These are phyloP conservation scores for Archaeoteleia sp. DNA, from an alignment of 2,888 invertebrate genomes.

Conservation along the genomic window DNA sequence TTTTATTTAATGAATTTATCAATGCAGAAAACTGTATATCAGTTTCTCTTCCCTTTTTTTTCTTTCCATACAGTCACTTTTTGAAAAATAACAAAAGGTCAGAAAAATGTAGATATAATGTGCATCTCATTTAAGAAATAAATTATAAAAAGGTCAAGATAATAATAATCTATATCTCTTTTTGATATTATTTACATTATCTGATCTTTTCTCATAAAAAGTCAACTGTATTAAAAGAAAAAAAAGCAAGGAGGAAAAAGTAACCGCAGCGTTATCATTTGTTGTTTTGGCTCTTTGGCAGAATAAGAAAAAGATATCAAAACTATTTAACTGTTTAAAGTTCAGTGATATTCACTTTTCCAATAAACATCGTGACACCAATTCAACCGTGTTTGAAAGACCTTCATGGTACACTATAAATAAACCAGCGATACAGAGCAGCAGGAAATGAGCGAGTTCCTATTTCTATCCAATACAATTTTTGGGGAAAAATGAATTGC, in stretches of 20 bases:
- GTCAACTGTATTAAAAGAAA: background rate
- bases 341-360: constrained; percentile 64
- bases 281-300: constrained; percentile 7
- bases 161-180: too few relatives aligned
- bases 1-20: too few relatives aligned
- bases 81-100: too few relatives aligned
- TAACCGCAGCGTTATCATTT: background rate
- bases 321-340: constrained; percentile 12
- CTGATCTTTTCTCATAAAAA: too few relatives aligned
- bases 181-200: too few relatives aligned
- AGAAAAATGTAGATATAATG: too few relatives aligned
- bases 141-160: too few relatives aligned
- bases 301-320: constrained; percentile 1
- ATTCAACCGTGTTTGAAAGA: constrained; percentile 68
- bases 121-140: too few relatives aligned
- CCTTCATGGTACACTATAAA: constrained; percentile 70
- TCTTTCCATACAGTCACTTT: too few relatives aligned
- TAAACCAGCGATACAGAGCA: constrained; percentile 57
- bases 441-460: constrained; percentile 41
- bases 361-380: constrained; percentile 69
- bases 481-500: constrained; percentile 4
- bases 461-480: constrained; percentile 19
- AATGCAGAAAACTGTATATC: too few relatives aligned
- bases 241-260: background rate
- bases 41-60: too few relatives aligned